Evolutionary conservation across 2,888 invertebrate genomes (phyloP), one percentile per base, ranked within the genome.

Genomic region (Nasonovia ribisnigri): DNA sequence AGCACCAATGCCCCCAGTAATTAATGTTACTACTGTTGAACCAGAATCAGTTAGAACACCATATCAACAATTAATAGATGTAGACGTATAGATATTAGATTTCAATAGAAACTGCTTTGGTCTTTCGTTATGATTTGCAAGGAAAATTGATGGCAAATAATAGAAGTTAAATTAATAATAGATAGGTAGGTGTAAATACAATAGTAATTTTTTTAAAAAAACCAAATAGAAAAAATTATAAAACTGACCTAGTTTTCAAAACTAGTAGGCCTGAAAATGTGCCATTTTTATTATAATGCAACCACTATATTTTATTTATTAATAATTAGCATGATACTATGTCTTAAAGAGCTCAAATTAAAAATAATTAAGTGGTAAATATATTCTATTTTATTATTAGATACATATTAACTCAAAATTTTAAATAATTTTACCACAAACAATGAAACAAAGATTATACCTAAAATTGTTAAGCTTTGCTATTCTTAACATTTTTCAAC

Each of bases 61-160:
- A 20, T 93, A 93, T 51, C 93, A 93, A 86, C 93, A 93, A 93
- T 51, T 93, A 43, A 86, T 93, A 24, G 93, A 93, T 86, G 93
- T 93, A 26, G 93, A 93, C 24, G n/a, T 86, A 86, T 90, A 93
- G 87, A 24, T 77, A 10, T n/a, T 90, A 93, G 87, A 24, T 77
- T 16, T n/a, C 46, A 26, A 57, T 11, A 42, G 6, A 2, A 67
- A n/a, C 46, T 20, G 16, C 46, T 90, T n/a, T 90, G 29, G n/a
- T 46, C n/a, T n/a, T 29, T 13, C 48, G 24, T 10, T 4, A 67
- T 84, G 26, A 54, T 13, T 46, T 43, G 8, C 3, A 0, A 86
- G 13, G 36, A 36, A 86, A 86, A 86, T 57, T 26, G 29, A 86
- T 42, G 29, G 3, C 1, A 88, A 86, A 24, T 36, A 11, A 51